Conservation (phyloP, 1,140 invertebrate genomes). For the Archivesica marissinica region DNA sequence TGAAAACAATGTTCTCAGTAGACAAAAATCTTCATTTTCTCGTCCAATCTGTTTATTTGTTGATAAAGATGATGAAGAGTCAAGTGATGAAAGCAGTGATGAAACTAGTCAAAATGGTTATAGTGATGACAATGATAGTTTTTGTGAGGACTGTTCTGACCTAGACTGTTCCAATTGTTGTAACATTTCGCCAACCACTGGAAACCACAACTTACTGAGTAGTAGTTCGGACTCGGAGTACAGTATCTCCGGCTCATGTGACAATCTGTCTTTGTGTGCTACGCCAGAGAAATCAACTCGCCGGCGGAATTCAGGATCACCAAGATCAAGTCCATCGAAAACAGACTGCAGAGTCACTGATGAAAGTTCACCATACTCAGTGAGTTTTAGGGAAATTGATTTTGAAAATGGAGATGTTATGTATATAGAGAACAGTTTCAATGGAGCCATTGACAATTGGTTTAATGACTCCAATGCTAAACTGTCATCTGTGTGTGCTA, state of each 20-base stretch:
- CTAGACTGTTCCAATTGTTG: conserved; percentile 45
- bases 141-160: conserved; percentile 23
- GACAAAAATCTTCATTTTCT: background rate
- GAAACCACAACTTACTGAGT: conserved; percentile 8
- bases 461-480: background rate
- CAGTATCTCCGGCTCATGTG: background rate
- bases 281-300: background rate
- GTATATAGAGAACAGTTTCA: conserved; percentile 39
- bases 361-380: conserved; percentile 36
- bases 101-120: conserved; percentile 14
- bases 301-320: background rate
- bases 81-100: conserved; percentile 27
- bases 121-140: background rate
- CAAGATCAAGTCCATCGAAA: background rate
- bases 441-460: background rate
- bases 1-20: background rate
- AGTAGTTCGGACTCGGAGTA: conserved; percentile 17
- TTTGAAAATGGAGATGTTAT: conserved; percentile 63
- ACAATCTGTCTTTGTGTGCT: background rate
- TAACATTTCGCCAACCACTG: conserved; percentile 34
- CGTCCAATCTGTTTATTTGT: background rate
- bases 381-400: conserved; percentile 51
- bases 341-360: background rate
- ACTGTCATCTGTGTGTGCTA: background rate
- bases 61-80: background rate